Evolutionary conservation across 2,797 vertebrate genomes (phyloP).

Genomic region (Cheirogaleus major): DNA sequence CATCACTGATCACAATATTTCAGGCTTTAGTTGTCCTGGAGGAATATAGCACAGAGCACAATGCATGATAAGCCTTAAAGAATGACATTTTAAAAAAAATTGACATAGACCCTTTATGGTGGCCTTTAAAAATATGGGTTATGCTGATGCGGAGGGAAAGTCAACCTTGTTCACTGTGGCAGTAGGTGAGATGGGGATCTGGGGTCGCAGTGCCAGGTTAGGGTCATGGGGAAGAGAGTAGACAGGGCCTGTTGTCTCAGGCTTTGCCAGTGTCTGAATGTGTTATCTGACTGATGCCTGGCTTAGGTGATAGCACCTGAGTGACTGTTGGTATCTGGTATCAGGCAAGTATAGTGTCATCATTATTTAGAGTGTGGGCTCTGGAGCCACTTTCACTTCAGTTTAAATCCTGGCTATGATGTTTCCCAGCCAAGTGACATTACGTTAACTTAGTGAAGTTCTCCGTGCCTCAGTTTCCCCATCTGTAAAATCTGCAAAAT

Average conservation of each 20-base stretch:
- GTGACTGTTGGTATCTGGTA: background rate
- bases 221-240: background rate
- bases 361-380: background rate
- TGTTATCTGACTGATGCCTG: background rate
- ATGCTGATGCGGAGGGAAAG: background rate
- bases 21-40: constrained; percentile 76
- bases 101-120: constrained; percentile 1
- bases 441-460: background rate
- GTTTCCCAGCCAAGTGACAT: background rate
- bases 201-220: background rate
- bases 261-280: background rate
- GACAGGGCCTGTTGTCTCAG: background rate
- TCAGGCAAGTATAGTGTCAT: background rate
- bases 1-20: constrained; percentile 74
- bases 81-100: constrained; percentile 55
- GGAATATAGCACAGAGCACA: constrained; percentile 53
- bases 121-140: background rate
- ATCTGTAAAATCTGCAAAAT: background rate
- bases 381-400: background rate
- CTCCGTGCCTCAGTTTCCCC: background rate
- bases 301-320: background rate
- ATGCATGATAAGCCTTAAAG: constrained; percentile 67
- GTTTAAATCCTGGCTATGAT: background rate
- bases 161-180: background rate
- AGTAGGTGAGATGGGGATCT: fast-evolving